Base-by-base conservation (phyloP, 2,888 invertebrate species). In the Drosophila anomalata region DNA sequence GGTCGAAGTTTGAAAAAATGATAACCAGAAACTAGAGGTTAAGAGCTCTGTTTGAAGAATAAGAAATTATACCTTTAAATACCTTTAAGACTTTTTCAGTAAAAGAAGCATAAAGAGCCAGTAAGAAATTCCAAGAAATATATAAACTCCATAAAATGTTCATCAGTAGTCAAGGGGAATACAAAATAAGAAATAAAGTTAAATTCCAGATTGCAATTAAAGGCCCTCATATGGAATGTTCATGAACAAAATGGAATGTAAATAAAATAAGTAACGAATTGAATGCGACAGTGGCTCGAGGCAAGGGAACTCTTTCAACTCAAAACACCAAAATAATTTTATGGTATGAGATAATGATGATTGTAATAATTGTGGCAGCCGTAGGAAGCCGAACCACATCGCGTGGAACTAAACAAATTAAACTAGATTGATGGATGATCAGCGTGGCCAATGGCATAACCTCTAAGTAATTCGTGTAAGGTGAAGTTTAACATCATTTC, bases 381-480 rank as follows among this genome's bases (percentile, higher is more conserved):
- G 12, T 11, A 50, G 50, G 31, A 39, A 65, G 47, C 63, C 9
- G 55, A 14, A 33, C 24, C 41, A 41, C 50, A n/a, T 31, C 26
- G 53, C 22, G 53, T 65, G 63, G 65, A 65, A 54, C 63, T 54
- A 54, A 54, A 47, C 24, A 54, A 63, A 47, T 63, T 63, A 63
- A 63, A 20, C 11, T 20, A 39, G 54, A 65, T 65, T 65, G 65
- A 65, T 65, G 39, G 65, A 63, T 54, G 47, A 47, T 24, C 63
- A 47, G 46, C 63, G 11, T 33, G 63, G 20, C 65, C 46, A 54
- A 65, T 47, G 46, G 65, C 22, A 54, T 20, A 41, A 41, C 53
- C 63, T 62, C 63, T 39, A 62, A 31, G 52, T 52, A 44, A 44
- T 26, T 14, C 8, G 36, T 42, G 26, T 36, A 47, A 41, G 46